Conservation (phyloP, 92 coral and sea anemone genomes). For the Paramuricea clavata region DNA sequence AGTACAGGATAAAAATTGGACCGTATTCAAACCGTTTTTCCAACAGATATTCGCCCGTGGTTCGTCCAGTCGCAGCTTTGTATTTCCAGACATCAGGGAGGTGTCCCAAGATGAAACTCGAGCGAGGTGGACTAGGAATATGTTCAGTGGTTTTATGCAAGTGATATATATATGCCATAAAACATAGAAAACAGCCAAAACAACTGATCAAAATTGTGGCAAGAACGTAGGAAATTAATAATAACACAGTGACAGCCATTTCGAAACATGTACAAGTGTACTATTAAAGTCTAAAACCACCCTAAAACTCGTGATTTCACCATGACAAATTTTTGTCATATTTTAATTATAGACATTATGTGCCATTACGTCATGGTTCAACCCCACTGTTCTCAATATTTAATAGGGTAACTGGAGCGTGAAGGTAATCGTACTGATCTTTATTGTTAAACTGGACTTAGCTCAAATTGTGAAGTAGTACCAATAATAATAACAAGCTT, state of each 20-base stretch:
- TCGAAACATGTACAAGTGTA: too few relatives aligned
- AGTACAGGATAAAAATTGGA: slow-evolving; percentile 67
- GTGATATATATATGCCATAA: slow-evolving; percentile 36
- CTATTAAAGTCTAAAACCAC: too few relatives aligned
- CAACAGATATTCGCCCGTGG: slow-evolving; percentile 19
- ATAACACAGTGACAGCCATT: background rate
- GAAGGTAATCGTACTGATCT: too few relatives aligned
- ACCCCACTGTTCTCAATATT: too few relatives aligned
- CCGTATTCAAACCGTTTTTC: slow-evolving; percentile 68
- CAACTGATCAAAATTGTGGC: background rate
- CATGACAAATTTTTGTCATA: too few relatives aligned
- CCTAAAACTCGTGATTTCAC: too few relatives aligned
- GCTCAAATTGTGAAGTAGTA: too few relatives aligned
- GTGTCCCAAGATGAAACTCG: slow-evolving; percentile 74
- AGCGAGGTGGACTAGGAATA: slow-evolving; percentile 79
- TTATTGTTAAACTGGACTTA: too few relatives aligned
- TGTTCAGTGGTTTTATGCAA: slow-evolving; percentile 63
- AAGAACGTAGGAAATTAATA: background rate
- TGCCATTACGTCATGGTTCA: too few relatives aligned
- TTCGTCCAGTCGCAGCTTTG: slow-evolving; percentile 31
- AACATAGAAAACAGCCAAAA: slow-evolving; percentile 7
- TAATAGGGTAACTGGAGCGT: too few relatives aligned
- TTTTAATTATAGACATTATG: too few relatives aligned
- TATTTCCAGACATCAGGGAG: slow-evolving; percentile 49
- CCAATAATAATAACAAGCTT: too few relatives aligned